Evolutionary conservation across 2,797 vertebrate genomes (phyloP).

Genomic region (Malacoctenus gilli): DNA sequence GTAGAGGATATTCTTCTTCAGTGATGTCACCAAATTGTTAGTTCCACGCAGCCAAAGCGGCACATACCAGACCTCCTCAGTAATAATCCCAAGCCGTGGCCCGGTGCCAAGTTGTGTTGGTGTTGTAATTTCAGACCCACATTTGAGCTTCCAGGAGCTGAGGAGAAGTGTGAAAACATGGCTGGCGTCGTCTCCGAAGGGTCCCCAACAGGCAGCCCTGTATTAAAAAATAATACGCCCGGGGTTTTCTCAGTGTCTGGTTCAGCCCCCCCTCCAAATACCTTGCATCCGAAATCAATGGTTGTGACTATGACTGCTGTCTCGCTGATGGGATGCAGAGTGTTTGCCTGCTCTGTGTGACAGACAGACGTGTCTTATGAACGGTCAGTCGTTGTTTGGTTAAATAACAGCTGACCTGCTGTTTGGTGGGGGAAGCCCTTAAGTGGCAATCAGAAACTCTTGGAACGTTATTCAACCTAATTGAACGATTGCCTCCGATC

Average conservation of each 20-base stretch:
- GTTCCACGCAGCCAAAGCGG: slow-evolving; percentile 43
- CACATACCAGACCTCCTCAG: slow-evolving; percentile 69
- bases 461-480: too few species aligned
- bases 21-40: slow-evolving; percentile 60
- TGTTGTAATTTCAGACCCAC: slow-evolving; percentile 53
- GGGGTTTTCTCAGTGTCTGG: slow-evolving; percentile 8
- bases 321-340: not conserved
- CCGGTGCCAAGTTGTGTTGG: slow-evolving; percentile 59
- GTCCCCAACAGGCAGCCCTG: not conserved
- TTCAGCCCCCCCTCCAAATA: not conserved
- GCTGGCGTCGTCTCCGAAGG: not conserved
- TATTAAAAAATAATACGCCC: not conserved
- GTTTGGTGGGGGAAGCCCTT: too few species aligned
- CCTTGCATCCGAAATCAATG: not conserved
- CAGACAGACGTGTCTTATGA: too few species aligned
- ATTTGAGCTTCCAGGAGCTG: slow-evolving; percentile 40
- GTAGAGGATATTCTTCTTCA: slow-evolving; percentile 37
- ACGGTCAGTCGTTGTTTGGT: too few species aligned
- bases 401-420: too few species aligned
- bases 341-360: slow-evolving; percentile 1
- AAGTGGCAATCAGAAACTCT: too few species aligned
- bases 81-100: slow-evolving; percentile 62
- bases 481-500: too few species aligned
- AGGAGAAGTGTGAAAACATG: slow-evolving; percentile 29
- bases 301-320: not conserved